These are phyloP conservation scores for Echinometra lucunter DNA, from an alignment of 53 echinoderm and acorn worm species.

Conservation along the genomic window DNA sequence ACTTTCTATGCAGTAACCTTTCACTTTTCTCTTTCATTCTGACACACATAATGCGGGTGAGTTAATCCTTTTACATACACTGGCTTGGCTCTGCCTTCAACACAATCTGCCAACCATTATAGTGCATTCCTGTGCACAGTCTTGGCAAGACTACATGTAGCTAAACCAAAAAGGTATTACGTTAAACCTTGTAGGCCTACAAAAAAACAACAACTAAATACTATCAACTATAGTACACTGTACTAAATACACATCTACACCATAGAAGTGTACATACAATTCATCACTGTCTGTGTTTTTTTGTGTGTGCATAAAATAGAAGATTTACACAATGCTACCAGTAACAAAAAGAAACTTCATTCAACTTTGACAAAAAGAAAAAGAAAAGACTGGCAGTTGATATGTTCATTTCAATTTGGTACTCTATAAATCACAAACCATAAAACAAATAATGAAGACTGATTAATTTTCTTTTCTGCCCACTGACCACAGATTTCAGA, in stretches of 20 bases:
- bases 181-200: no score
- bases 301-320: background rate
- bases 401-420: background rate
- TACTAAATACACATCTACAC: no score
- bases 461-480: background rate
- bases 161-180: background rate
- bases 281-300: background rate
- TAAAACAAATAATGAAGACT: background rate
- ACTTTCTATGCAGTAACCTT: constrained; percentile 49
- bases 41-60: constrained; percentile 34
- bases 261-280: background rate
- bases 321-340: background rate
- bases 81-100: background rate
- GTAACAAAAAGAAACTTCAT: background rate
- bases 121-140: background rate
- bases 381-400: no score
- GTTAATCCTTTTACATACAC: background rate
- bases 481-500: background rate
- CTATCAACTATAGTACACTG: no score
- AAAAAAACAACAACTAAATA: no score
- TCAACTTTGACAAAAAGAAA: background rate
- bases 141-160: background rate
- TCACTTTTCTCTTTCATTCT: constrained; percentile 23
- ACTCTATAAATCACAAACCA: background rate
- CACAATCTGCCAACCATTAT: background rate